These are phyloP conservation scores for Chironomus tentans DNA, from an alignment of 2,888 invertebrate species.

Conservation along the genomic window DNA sequence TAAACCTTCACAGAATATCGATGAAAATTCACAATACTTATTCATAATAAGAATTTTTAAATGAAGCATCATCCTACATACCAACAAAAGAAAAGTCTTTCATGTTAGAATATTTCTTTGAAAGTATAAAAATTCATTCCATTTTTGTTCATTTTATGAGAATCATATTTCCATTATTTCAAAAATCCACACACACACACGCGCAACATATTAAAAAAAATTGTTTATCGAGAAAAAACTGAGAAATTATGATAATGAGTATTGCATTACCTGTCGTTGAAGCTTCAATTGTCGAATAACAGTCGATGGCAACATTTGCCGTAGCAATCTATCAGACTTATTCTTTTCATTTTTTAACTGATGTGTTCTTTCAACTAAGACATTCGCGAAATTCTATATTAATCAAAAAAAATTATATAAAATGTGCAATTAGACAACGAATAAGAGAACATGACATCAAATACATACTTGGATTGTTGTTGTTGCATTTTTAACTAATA, in stretches of 20 bases:
- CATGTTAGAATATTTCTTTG: no score
- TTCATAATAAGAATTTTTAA: no score
- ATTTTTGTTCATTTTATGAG: no score
- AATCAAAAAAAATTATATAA: background rate
- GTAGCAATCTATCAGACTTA: constrained; percentile 49
- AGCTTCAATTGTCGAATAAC: constrained; percentile 48
- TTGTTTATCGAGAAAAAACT: background rate
- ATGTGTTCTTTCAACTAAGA: constrained; percentile 45
- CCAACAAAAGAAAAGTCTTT: no score
- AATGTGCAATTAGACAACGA: background rate
- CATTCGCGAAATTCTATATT: constrained; percentile 44
- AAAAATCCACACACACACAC: no score
- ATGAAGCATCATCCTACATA: no score
- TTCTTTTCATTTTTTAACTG: constrained; percentile 48
- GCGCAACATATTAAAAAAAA: no score
- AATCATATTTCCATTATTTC: no score
- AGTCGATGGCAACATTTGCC: constrained; percentile 50
- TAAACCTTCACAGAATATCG: no score
- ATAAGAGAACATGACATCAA: background rate
- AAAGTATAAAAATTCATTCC: no score
- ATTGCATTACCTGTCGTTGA: constrained; percentile 40
- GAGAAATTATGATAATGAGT: background rate
- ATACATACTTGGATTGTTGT: constrained; percentile 47
- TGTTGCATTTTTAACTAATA: constrained; percentile 47
- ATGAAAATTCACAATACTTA: no score